Evolutionary conservation across 2,797 vertebrate genomes (phyloP).

Genomic region (Melanotaenia nigrans): DNA sequence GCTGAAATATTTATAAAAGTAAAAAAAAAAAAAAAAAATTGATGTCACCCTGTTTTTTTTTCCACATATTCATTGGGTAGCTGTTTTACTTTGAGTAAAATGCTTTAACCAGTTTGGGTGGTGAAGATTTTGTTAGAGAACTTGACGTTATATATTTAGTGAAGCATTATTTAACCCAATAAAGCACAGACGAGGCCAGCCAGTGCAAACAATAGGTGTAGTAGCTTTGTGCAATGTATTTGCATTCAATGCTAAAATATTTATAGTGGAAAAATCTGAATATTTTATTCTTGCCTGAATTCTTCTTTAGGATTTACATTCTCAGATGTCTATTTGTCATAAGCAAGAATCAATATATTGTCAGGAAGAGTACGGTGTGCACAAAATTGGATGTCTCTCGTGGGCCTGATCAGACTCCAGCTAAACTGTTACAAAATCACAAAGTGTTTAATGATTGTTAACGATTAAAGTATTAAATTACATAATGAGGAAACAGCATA

Average conservation of each 20-base stretch:
- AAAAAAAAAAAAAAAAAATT: too few relatives aligned
- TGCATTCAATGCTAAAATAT: not conserved
- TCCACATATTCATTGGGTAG: too few relatives aligned
- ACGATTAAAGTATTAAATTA: not conserved
- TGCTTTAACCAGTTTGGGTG: too few relatives aligned
- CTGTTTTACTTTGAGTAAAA: too few relatives aligned
- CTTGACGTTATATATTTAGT: not conserved
- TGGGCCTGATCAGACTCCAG: not conserved
- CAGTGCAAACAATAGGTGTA: not conserved
- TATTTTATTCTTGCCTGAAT: not conserved
- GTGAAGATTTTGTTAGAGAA: not conserved
- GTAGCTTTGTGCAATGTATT: not conserved
- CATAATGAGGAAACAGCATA: not conserved
- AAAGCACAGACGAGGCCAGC: not conserved
- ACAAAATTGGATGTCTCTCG: not conserved
- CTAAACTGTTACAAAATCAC: not conserved
- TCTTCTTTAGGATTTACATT: not conserved
- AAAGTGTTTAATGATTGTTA: not conserved
- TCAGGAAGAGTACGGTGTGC: not conserved
- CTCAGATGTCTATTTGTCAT: not conserved
- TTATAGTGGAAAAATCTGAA: not conserved
- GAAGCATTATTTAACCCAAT: not conserved
- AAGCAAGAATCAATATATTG: not conserved
- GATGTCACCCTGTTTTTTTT: too few relatives aligned
- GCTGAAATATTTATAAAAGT: too few relatives aligned